Conservation (phyloP, 2,888 invertebrate species). For the Coremacera marginata region DNA sequence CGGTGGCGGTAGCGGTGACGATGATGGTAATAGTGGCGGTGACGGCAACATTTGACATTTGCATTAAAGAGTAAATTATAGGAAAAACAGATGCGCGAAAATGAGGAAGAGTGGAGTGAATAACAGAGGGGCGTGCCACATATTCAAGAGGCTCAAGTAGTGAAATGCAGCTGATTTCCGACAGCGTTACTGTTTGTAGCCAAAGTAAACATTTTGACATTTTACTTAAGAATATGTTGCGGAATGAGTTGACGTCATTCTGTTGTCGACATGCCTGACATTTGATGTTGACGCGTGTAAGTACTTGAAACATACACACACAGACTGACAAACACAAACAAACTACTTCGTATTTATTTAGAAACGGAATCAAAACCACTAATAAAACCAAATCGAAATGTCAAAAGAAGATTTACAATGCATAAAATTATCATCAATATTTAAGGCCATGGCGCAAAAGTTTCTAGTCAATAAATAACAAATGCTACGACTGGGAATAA, state of each 20-base stretch:
- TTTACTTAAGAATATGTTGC: conserved; percentile 52
- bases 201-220: conserved; percentile 61
- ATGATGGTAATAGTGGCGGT: not conserved
- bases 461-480: conserved; percentile 24
- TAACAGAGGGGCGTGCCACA: not conserved
- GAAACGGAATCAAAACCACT: not conserved
- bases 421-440: conserved; percentile 18
- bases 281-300: conserved; percentile 48
- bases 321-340: conserved; percentile 18
- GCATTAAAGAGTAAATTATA: conserved; percentile 17
- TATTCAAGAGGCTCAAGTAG: not conserved
- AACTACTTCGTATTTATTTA: too few species aligned
- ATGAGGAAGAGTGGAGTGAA: not conserved
- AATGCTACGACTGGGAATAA: not conserved
- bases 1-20: not conserved
- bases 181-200: conserved; percentile 22
- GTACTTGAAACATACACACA: conserved; percentile 39
- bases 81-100: not conserved
- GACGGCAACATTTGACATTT: conserved; percentile 28
- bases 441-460: conserved; percentile 24
- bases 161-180: not conserved
- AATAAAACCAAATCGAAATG: conserved; percentile 3
- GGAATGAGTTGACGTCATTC: conserved; percentile 13
- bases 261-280: conserved; percentile 14
- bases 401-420: conserved; percentile 18